Evolutionary conservation across 2,888 invertebrate genomes (phyloP), one percentile per base, ranked within the genome.

Genomic region (Atrina japonica): DNA sequence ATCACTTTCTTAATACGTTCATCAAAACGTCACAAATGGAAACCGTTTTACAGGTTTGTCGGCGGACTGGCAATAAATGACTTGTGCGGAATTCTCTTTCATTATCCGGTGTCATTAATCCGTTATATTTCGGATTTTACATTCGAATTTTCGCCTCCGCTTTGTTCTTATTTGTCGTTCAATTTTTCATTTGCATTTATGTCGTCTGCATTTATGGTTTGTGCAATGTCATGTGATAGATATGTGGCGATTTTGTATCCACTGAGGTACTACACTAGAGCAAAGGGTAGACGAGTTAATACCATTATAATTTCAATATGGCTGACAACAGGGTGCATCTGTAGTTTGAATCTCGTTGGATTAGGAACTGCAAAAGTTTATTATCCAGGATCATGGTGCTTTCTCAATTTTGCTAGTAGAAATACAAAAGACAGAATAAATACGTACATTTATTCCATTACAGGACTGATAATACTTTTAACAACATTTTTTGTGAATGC

Each of bases 371-470:
- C 21, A 7, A 56, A 40, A 56, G 40, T n/a, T 18, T 59, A 41
- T 59, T 59, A 59, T 45, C 59, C 59, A 5, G 59, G 59, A 11
- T 59, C 59, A 7, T 59, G 59, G 59, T 59, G 59, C 25, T 59
- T 59, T 59, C 9, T 59, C 7, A 27, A 59, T 18, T 59, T 59
- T 45, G 45, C 59, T 16, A 59, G 45, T 45, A 43, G 7, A 2
- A 45, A 25, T 5, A 23, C 6, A 9, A 21, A 43, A 9, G 59
- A 59, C 2, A 16, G 29, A 45, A n/a, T 59, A 2, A 59, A 25
- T 16, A 59, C 59, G n/a, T 59, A 59, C n/a, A 59, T 59, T n/a
- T 59, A 59, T 29, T 45, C 59, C 41, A 45, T 59, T 7, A 18
- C 18, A 14, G 59, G 59, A 16, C 43, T 59, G 3, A 23, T 59